A percentile compares a stretch with the other conserved stretches of the same genome.
Evolutionary conservation across 2,888 invertebrate genomes (phyloP).

Genomic region (Ophion costatus): DNA sequence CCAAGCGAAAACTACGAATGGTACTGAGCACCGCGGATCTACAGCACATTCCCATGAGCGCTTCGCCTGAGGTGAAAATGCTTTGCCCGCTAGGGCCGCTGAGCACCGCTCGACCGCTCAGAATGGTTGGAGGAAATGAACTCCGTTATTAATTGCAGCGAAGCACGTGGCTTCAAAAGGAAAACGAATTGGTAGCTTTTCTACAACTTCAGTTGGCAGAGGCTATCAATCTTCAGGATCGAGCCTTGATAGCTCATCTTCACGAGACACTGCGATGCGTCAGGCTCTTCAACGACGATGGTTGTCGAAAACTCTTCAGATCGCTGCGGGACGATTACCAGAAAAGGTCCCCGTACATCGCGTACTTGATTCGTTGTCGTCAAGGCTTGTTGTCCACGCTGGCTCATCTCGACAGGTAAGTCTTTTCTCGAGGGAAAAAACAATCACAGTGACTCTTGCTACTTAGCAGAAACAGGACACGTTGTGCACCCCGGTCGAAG

Average conservation of each 20-base stretch:
- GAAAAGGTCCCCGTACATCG: slow-evolving; percentile 91
- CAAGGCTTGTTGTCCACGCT: slow-evolving; percentile 91
- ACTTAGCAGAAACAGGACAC: no score
- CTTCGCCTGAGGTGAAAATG: slow-evolving; percentile 75
- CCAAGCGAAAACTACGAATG: slow-evolving; percentile 94
- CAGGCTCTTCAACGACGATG: slow-evolving; percentile 88
- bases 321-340: slow-evolving; percentile 91
- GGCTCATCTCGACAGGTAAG: slow-evolving; percentile 89
- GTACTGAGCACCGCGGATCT: slow-evolving; percentile 95
- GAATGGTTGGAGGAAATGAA: background rate
- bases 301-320: slow-evolving; percentile 90
- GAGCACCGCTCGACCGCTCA: slow-evolving; percentile 8
- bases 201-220: slow-evolving; percentile 92
- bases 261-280: slow-evolving; percentile 93
- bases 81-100: background rate
- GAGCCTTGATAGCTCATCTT: slow-evolving; percentile 90
- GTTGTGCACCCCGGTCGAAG: background rate
- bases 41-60: slow-evolving; percentile 86
- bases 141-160: slow-evolving; percentile 74
- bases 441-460: slow-evolving; percentile 14
- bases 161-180: slow-evolving; percentile 82
- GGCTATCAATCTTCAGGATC: slow-evolving; percentile 91
- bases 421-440: slow-evolving; percentile 26
- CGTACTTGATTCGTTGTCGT: slow-evolving; percentile 92
- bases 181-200: slow-evolving; percentile 87